Evolutionary conservation across 2,797 vertebrate species (phyloP), one percentile per base, ranked within the genome.

Genomic region (Dallia pectoralis): DNA sequence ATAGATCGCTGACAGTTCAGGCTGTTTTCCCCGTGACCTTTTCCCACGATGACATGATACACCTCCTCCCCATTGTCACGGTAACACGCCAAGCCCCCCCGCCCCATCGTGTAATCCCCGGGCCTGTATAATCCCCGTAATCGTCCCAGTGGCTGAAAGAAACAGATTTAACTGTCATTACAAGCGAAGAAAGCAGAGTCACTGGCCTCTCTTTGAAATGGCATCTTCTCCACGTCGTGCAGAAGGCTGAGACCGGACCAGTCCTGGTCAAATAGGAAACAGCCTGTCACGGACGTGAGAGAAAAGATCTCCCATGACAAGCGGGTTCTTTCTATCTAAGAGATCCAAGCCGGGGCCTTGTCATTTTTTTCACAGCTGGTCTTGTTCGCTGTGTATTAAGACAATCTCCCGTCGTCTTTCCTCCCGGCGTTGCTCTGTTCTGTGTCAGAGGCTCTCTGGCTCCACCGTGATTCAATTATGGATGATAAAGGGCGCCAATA

Each of bases 401-500:
- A 49, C 47, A n/a, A 19, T 59, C 59, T 33, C 67, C 27, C 22
- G 4, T 18, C 30, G 61, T 27, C 61, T n/a, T 4, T 47, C 74
- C 19, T 25, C 30, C 44, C 22, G 5, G 56, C 33, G 51, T 51
- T 53, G 63, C 25, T 11, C 70, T 59, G 51, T 11, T n/a, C n/a
- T 53, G 19, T 51, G 51, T 63, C 5, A 53, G 30, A 29, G 33
- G 68, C 19, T 70, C 68, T 53, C 32, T 70, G 68, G 49, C 29
- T 56, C n/a, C n/a, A 29, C 22, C 1, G 47, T 53, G 51, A 70
- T 70, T 53, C 29, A 29, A 36, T 70, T 70, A 56, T 8, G 27
- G 19, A 18, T 70, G 68, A 70, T 70, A 36, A 70, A 56, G 69
- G 32, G 69, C 29, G 12, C 33, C 30, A 27, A 70, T 16, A 30